These are phyloP conservation scores for Pseudanteris insignis DNA, from an alignment of 2,888 invertebrate genomes.

Conservation along the genomic window DNA sequence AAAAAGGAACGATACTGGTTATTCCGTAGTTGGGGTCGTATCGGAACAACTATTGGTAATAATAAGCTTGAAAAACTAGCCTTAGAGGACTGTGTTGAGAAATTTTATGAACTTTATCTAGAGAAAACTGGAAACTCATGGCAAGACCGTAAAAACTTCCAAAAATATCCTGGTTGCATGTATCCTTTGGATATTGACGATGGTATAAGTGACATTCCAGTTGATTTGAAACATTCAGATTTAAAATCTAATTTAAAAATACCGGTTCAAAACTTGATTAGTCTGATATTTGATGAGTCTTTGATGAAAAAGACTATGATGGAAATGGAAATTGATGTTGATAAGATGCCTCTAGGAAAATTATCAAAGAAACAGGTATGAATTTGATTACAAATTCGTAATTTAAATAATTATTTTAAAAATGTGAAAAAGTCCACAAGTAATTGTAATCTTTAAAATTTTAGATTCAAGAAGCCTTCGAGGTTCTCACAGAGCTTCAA, in stretches of 20 bases:
- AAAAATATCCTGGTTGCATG: slow-evolving; percentile 77
- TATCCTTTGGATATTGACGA: slow-evolving; percentile 93
- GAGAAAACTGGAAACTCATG: slow-evolving; percentile 90
- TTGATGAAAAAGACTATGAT: slow-evolving; percentile 91
- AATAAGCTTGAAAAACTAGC: slow-evolving; percentile 71
- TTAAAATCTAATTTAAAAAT: slow-evolving; percentile 76
- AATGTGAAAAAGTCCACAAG: too few relatives aligned
- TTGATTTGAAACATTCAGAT: slow-evolving; percentile 66
- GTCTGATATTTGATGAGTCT: slow-evolving; percentile 89
- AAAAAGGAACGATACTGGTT: slow-evolving; percentile 75
- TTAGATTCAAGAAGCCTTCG: slow-evolving; percentile 87
- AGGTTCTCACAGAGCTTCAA: slow-evolving; percentile 78
- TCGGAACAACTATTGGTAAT: slow-evolving; percentile 89
- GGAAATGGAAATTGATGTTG: slow-evolving; percentile 96
- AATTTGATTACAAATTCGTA: neutral
- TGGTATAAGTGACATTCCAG: slow-evolving; percentile 69
- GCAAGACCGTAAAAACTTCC: slow-evolving; percentile 74
- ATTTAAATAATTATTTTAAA: too few relatives aligned
- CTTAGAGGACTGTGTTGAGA: slow-evolving; percentile 70
- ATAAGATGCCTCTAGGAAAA: slow-evolving; percentile 98
- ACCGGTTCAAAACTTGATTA: slow-evolving; percentile 84
- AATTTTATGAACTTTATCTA: slow-evolving; percentile 73
- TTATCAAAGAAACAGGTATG: slow-evolving; percentile 73
- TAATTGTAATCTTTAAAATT: too few relatives aligned
- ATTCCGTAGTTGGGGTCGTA: slow-evolving; percentile 95